Evolutionary conservation across 2,113 vertebrate genomes (phyloP), one percentile per base, ranked within the genome.

Genomic region (Phylloscopus whistleri): DNA sequence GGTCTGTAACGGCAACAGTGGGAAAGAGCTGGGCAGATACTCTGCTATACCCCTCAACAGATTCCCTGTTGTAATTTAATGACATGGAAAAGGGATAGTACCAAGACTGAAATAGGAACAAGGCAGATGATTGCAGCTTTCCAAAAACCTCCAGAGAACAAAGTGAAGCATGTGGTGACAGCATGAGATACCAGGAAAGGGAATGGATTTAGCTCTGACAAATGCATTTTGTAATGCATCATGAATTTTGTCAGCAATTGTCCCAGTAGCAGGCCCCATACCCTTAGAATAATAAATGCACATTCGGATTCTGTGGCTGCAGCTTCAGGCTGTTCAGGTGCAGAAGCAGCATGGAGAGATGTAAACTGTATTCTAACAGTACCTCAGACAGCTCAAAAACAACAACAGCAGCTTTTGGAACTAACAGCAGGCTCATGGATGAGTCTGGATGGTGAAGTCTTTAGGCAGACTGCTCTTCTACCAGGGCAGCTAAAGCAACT

Each of bases 281-380:
- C 55, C 6, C 58, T 51, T 49, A 60, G 51, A 53, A 69, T 69
- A 90, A 92, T 28, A 31, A 24, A 73, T 62, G 37, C 16, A 10
- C 0, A 2, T 92, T 93, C 43, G 63, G 64, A 39, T 55, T 72
- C 69, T 87, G 75, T 73, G 76, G 5, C 70, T 93, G 67, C 86
- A 89, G 86, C 91, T 90, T 49, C 86, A 60, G 83, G 76, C 75
- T 69, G 63, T 83, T 92, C 94, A 94, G 96, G 89, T 86, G 83
- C 91, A 86, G 80, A 66, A 90, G 46, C 72, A 73, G 72, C 80
- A 62, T 6, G 17, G 33, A 88, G 93, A 92, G 63, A 56, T 55
- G 27, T 15, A 79, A 93, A 88, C 70, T 52, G 7, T 55, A 16
- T 85, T 72, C 44, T 51, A 33, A 59, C 26, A 75, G 64, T 31